These are phyloP conservation scores for Rhinoraja longicauda DNA, from an alignment of 2,797 vertebrate species.

Conservation along the genomic window DNA sequence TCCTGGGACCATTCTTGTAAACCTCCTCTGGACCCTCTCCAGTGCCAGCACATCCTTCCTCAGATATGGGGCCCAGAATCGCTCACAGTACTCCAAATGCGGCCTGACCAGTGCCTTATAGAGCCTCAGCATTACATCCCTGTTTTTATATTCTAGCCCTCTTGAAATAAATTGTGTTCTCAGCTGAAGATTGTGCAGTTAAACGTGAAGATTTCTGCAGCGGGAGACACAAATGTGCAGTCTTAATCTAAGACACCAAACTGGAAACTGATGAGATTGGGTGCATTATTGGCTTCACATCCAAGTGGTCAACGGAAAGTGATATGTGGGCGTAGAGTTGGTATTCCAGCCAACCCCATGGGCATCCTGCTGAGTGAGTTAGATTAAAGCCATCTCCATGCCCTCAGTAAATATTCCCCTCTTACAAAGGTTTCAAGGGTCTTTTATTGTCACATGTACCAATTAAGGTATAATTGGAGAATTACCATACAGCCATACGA, in stretches of 20 bases:
- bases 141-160: no score
- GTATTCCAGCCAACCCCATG: background rate
- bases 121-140: no score
- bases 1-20: no score
- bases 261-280: background rate
- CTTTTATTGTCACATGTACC: no score
- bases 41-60: no score
- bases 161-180: background rate
- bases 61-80: no score
- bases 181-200: background rate
- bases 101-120: no score
- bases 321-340: background rate
- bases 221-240: background rate
- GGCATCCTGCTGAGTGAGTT: background rate
- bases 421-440: background rate
- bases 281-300: background rate
- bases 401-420: background rate
- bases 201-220: background rate
- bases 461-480: no score
- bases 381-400: background rate
- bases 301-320: background rate
- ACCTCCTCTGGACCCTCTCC: no score
- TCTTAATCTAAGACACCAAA: background rate
- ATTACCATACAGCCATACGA: no score
- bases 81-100: no score